Evolutionary conservation across 1,140 invertebrate genomes (phyloP), one percentile per base, ranked within the genome.

Genomic region (Gonatopus flavifemur): DNA sequence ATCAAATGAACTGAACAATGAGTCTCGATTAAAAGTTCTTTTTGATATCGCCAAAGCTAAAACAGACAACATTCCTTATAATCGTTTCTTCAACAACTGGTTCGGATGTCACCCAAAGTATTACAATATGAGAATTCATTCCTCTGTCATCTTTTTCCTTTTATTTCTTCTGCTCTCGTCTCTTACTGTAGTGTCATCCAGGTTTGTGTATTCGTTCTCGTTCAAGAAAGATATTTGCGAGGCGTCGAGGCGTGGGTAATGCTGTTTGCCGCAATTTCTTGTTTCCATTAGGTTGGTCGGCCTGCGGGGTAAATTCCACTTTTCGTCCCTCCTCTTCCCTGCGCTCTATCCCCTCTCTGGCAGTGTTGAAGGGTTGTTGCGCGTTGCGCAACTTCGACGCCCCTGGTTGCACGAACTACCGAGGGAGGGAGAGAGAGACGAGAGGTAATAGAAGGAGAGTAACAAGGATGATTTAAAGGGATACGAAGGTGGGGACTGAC

Each of bases 241-340:
- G 63, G 70, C 70, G 69, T 59, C 61, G 67, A 74, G 61, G 69
- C 72, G 70, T 73, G 55, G 62, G 56, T 78, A 77, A 77, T 67
- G 65, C 66, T 72, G 72, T 77, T 78, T 77, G 69, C 65, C 62
- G 68, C 76, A 77, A 77, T 78, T 78, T 78, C 74, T 78, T 77
- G 76, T 78, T 78, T 77, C 74, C 74, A 78, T 78, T 76, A 77
- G 66, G 72, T 71, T 71, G 69, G 71, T 66, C 68, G 67, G 73
- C 74, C 76, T 71, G 67, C 70, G 67, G 76, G 74, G 67, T 71
- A 69, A 63, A 75, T 70, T 69, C 64, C 64, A 65, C 61, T n/a
- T n/a, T n/a, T n/a, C n/a, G n/a, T n/a, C n/a, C n/a, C n/a, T n/a
- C n/a, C n/a, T n/a, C 67, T 66, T 62, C 58, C 13, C 48, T 13